Evolutionary conservation across 2,888 invertebrate species (phyloP).

Genomic region (Lithophane ornitopus): DNA sequence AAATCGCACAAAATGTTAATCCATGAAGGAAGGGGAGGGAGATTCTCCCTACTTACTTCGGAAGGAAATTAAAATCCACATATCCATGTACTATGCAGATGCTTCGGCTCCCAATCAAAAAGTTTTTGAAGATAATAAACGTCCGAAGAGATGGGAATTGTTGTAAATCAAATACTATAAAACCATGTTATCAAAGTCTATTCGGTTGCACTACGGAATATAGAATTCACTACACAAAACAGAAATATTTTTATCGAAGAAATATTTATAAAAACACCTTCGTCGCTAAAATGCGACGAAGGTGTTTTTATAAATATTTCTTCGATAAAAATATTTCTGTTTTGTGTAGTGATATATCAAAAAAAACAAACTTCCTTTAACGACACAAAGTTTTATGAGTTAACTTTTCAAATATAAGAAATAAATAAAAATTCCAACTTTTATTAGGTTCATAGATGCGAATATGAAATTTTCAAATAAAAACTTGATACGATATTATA

Average conservation of each 20-base stretch:
- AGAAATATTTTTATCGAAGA: not conserved
- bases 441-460: slow-evolving; percentile 34
- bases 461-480: slow-evolving; percentile 42
- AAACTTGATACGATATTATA: slow-evolving; percentile 60
- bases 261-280: not conserved
- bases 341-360: not conserved
- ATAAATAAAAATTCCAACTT: slow-evolving; percentile 40
- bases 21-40: slow-evolving; percentile 23
- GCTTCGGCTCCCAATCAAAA: slow-evolving; percentile 30
- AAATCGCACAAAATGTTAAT: slow-evolving; percentile 61
- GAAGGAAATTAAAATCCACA: slow-evolving; percentile 58
- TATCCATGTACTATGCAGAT: slow-evolving; percentile 50
- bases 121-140: slow-evolving; percentile 22
- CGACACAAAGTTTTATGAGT: slow-evolving; percentile 25
- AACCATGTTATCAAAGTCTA: not conserved
- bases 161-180: slow-evolving; percentile 6
- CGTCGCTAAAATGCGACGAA: not conserved
- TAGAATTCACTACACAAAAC: not conserved
- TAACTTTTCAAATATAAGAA: slow-evolving; percentile 37
- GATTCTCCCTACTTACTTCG: slow-evolving; percentile 29
- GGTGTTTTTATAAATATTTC: not conserved
- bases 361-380: slow-evolving; percentile 6
- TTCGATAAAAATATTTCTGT: not conserved
- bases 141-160: not conserved
- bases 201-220: not conserved